Evolutionary conservation across 2,113 vertebrate genomes (phyloP).

Genomic region (Podilymbus podiceps): DNA sequence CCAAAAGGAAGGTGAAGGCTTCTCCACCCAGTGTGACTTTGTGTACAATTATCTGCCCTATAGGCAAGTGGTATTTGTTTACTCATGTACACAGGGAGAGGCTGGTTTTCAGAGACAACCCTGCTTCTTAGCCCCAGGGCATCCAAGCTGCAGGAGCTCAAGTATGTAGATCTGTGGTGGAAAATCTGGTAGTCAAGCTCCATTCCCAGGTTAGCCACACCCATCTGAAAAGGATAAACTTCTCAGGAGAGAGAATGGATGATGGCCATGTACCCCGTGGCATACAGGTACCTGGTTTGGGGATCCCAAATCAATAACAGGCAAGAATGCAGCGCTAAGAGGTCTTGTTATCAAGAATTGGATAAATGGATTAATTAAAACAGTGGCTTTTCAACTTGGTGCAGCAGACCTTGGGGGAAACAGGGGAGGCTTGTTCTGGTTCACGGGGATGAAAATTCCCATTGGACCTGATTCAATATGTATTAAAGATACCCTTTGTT

Average conservation of each 20-base stretch:
- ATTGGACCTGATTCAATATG: no score
- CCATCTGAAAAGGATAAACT: not conserved
- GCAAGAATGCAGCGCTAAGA: not conserved
- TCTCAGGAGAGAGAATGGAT: not conserved
- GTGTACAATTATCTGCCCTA: not conserved
- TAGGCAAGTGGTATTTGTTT: not conserved
- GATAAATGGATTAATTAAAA: not conserved
- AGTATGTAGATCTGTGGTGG: not conserved
- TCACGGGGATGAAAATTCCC: not conserved
- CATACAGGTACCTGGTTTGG: not conserved
- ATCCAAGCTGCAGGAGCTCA: not conserved
- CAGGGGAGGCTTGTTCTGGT: not conserved
- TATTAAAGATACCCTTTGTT: not conserved
- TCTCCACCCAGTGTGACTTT: not conserved
- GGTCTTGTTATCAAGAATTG: not conserved
- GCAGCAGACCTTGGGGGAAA: not conserved
- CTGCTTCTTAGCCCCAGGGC: not conserved
- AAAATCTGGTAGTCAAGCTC: not conserved
- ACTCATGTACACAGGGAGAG: not conserved
- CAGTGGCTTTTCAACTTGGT: not conserved
- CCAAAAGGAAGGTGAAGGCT: not conserved
- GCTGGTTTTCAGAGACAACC: not conserved
- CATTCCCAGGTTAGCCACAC: not conserved
- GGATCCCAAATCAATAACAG: not conserved
- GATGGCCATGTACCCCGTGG: not conserved